Conservation (phyloP, 2,797 vertebrate genomes). For the Myotis planiceps region DNA sequence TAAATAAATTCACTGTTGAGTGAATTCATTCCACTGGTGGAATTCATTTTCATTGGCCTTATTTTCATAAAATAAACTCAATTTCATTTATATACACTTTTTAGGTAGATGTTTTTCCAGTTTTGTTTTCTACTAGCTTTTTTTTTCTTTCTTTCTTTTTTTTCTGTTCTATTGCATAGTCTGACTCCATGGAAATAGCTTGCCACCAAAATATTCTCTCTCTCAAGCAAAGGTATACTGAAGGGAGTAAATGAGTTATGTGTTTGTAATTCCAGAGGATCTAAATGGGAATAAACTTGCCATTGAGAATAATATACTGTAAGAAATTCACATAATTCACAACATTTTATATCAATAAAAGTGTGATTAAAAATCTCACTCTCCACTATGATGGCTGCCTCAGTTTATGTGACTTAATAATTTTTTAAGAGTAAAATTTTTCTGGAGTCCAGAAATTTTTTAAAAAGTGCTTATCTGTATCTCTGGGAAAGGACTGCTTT, state of each 20-base stretch:
- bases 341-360: conserved; percentile 1
- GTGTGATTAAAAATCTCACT: not conserved
- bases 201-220: not conserved
- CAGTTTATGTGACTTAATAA: not conserved
- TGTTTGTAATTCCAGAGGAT: not conserved
- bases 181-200: not conserved
- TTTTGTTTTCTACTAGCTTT: not conserved
- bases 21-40: not conserved
- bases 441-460: not conserved
- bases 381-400: not conserved
- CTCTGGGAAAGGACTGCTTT: conserved; percentile 51
- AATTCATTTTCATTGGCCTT: not conserved
- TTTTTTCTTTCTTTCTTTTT: not conserved
- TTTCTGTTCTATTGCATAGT: not conserved
- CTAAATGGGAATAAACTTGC: conserved; percentile 37
- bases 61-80: conserved; percentile 39
- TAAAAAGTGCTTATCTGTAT: conserved; percentile 55
- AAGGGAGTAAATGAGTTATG: not conserved
- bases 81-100: not conserved
- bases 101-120: not conserved
- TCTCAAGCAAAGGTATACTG: not conserved
- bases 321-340: not conserved
- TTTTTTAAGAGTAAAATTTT: conserved; percentile 8
- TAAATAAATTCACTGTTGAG: not conserved
- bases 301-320: not conserved